Conservation (phyloP, 2,113 vertebrate species). For the Connochaetes taurinus region DNA sequence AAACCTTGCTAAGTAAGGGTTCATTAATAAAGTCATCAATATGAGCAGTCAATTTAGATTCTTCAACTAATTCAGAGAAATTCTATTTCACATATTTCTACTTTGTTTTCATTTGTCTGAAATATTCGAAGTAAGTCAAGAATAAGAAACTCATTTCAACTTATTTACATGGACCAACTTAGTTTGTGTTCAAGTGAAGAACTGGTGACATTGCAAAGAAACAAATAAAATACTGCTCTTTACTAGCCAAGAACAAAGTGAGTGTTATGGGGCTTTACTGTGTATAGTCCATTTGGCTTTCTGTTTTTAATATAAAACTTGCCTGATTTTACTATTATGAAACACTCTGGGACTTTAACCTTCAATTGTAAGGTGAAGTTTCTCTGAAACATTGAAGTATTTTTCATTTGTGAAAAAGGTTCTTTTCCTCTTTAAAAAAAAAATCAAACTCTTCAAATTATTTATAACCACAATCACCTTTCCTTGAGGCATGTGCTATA, state of each 20-base stretch:
- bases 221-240: neutral
- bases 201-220: neutral
- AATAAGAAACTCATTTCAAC: conserved; percentile 55
- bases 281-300: neutral
- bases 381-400: neutral
- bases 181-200: conserved; percentile 48
- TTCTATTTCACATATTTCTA: conserved; percentile 66
- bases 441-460: neutral
- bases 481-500: neutral
- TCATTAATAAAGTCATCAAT: conserved; percentile 76
- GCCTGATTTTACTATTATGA: neutral
- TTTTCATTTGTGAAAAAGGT: neutral
- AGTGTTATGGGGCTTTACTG: neutral
- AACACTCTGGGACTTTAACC: neutral
- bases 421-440: neutral
- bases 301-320: neutral
- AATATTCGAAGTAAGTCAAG: conserved; percentile 45
- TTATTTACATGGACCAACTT: neutral
- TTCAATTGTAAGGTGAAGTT: neutral
- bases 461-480: neutral
- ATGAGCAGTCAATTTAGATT: conserved; percentile 75
- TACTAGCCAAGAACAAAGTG: neutral
- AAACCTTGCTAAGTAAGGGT: conserved; percentile 78
- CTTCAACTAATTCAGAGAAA: conserved; percentile 72
- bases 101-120: conserved; percentile 67